Conservation (phyloP, 2,888 invertebrate species). For the Nomada flava region DNA sequence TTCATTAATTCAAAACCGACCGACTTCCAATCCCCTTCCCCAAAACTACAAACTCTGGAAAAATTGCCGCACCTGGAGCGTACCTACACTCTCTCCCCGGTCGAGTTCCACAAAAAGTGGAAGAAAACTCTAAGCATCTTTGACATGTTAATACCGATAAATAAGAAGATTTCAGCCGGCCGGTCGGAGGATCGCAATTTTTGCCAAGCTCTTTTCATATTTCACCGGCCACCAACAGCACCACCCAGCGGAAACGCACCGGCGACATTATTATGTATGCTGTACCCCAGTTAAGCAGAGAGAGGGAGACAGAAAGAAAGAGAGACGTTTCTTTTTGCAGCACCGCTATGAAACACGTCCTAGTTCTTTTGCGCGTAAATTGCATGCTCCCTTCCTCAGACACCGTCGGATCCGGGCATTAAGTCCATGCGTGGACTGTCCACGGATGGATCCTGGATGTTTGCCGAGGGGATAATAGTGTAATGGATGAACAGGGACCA, state of each 20-base stretch:
- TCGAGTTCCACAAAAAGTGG: background rate
- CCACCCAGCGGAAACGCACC: constrained; percentile 27
- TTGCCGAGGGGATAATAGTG: constrained; percentile 81
- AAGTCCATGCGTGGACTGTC: constrained; percentile 66
- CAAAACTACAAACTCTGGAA: too few species aligned
- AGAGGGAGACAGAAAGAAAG: background rate
- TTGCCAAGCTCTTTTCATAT: constrained; percentile 52
- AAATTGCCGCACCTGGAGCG: too few species aligned
- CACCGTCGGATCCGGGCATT: constrained; percentile 58
- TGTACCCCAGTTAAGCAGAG: constrained; percentile 55
- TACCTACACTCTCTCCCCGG: too few species aligned
- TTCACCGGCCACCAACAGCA: constrained; percentile 35
- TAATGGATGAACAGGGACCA: constrained; percentile 81
- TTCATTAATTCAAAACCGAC: too few species aligned
- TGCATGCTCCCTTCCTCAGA: constrained; percentile 65
- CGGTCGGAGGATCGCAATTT: constrained; percentile 52
- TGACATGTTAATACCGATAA: constrained; percentile 52
- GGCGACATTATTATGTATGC: constrained; percentile 65
- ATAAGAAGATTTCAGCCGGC: constrained; percentile 46
- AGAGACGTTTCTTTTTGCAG: constrained; percentile 19
- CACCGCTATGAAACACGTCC: constrained; percentile 64
- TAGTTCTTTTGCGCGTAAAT: constrained; percentile 72
- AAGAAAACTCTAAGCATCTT: constrained; percentile 31
- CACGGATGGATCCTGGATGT: constrained; percentile 75
- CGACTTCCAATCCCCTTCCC: too few species aligned